phyloP scores from a whole-genome alignment of 2,113 vertebrate species.

The Neotragus moschatus region DNA sequence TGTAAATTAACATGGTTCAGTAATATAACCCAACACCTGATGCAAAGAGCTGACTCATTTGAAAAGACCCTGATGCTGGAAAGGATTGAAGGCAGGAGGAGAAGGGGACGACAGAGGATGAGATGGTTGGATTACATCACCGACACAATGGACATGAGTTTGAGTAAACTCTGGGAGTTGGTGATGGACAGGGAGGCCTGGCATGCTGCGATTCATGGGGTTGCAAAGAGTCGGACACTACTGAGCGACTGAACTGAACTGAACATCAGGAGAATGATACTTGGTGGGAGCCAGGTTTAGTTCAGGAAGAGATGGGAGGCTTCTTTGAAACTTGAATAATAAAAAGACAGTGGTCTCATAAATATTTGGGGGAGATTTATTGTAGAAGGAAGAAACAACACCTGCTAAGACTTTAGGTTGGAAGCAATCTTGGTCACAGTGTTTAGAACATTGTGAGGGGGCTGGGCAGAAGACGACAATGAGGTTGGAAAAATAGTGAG shows the following conservation, averaged over 20 bases:
- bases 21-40: not conserved
- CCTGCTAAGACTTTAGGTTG: not conserved
- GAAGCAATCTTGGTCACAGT: not conserved
- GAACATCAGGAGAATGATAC: not conserved
- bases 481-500: not conserved
- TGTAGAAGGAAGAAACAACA: not conserved
- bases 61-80: not conserved
- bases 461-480: not conserved
- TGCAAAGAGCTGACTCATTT: not conserved
- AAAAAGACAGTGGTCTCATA: not conserved
- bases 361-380: not conserved
- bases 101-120: not conserved
- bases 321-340: not conserved
- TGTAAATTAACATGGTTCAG: fast-evolving
- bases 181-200: not conserved
- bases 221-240: fast-evolving
- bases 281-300: not conserved
- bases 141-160: not conserved
- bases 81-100: not conserved
- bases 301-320: not conserved
- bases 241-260: not conserved
- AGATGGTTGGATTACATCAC: not conserved
- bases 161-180: not conserved
- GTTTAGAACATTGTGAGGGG: not conserved
- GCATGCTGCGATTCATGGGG: fast-evolving